A percentile compares a stretch with the other conserved stretches of the same genome.
Evolutionary conservation across 2,113 vertebrate genomes (phyloP).

Genomic region (Laticauda laticaudata): DNA sequence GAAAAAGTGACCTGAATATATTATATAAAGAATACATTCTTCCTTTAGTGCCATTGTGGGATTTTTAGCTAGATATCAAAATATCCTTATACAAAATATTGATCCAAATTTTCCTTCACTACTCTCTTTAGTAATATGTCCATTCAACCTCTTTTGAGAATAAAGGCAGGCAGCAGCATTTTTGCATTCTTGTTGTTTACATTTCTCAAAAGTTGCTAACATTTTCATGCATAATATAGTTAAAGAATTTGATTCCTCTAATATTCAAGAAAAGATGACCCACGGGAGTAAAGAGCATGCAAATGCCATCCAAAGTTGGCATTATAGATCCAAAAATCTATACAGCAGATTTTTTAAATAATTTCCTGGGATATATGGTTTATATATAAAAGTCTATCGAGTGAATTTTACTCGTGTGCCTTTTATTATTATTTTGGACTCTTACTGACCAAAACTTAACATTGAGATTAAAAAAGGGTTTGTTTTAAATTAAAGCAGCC

Average conservation of each 20-base stretch:
- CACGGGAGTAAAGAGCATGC: too few species aligned
- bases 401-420: not conserved
- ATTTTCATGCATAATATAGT: not conserved
- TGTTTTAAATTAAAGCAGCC: not conserved
- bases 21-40: not conserved
- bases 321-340: not conserved
- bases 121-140: not conserved
- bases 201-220: not conserved
- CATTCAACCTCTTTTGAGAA: not conserved
- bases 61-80: not conserved
- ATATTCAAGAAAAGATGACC: not conserved
- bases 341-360: not conserved
- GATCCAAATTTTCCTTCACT: not conserved
- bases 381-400: not conserved
- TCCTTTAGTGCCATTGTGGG: not conserved
- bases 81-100: not conserved
- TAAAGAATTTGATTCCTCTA: not conserved
- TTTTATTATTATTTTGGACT: not conserved
- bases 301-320: too few species aligned
- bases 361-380: not conserved
- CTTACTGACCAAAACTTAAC: not conserved
- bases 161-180: not conserved
- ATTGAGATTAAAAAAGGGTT: not conserved
- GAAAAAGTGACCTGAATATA: not conserved
- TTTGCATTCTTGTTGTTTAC: not conserved